phyloP scores from a whole-genome alignment of 2,888 invertebrate species.

The Andrena bicolor region DNA sequence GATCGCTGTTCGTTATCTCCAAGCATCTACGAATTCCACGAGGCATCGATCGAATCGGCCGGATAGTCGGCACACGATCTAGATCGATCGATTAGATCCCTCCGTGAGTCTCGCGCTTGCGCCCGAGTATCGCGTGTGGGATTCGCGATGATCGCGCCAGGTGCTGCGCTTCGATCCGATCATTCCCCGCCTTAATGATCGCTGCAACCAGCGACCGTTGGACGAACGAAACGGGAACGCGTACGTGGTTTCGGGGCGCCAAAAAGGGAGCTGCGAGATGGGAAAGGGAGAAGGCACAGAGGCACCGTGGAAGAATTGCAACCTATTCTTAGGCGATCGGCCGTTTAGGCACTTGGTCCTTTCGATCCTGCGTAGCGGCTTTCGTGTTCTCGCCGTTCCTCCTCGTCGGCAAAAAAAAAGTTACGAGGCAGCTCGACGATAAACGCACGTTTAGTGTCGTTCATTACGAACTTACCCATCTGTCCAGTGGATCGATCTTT shows the following conservation, averaged over 20 bases:
- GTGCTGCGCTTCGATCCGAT: slow-evolving; percentile 71
- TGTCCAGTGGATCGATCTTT: neutral
- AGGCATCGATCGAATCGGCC: neutral
- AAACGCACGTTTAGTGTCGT: slow-evolving; percentile 41
- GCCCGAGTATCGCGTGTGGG: slow-evolving; percentile 70
- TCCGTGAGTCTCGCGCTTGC: slow-evolving; percentile 31
- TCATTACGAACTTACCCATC: slow-evolving; percentile 1
- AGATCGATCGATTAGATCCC: slow-evolving; percentile 59
- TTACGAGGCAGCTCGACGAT: slow-evolving; percentile 23
- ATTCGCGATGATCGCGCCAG: slow-evolving; percentile 68
- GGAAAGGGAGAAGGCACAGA: slow-evolving; percentile 7
- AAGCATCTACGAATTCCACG: neutral
- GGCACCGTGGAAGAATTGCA: slow-evolving; percentile 52
- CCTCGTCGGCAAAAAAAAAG: slow-evolving; percentile 38
- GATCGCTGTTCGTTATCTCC: neutral
- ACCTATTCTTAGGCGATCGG: slow-evolving; percentile 58
- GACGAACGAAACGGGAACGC: slow-evolving; percentile 13
- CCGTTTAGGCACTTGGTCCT: slow-evolving; percentile 58
- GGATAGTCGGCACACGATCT: neutral
- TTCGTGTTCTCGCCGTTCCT: slow-evolving; percentile 24
- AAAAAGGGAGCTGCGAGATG: slow-evolving; percentile 20
- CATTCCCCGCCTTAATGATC: slow-evolving; percentile 74
- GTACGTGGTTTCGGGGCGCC: slow-evolving; percentile 19
- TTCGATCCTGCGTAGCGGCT: slow-evolving; percentile 26
- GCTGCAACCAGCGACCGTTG: slow-evolving; percentile 58